These are phyloP conservation scores for Hymenopus coronatus DNA, from an alignment of 2,888 invertebrate species.

Conservation along the genomic window DNA sequence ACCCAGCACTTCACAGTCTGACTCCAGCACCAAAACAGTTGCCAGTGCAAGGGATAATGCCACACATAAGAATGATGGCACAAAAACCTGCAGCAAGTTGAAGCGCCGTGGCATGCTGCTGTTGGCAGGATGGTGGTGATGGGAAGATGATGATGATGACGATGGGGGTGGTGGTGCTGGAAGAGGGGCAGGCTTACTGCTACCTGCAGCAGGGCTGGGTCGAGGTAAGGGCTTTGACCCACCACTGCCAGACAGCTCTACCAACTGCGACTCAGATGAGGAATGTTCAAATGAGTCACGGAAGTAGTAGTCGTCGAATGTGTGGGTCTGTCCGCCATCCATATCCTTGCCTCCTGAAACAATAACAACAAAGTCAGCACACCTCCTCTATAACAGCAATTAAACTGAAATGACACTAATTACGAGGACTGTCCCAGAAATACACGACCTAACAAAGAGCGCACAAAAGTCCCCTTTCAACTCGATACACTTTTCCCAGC, in stretches of 20 bases:
- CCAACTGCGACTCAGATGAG: slow-evolving; percentile 71
- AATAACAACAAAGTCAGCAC: not conserved
- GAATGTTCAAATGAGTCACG: slow-evolving; percentile 77
- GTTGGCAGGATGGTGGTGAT: slow-evolving; percentile 26
- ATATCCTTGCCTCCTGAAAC: slow-evolving; percentile 37
- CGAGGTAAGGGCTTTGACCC: slow-evolving; percentile 5
- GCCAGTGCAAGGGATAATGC: slow-evolving; percentile 65
- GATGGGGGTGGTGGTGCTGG: slow-evolving; percentile 34
- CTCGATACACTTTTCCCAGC: too few relatives aligned
- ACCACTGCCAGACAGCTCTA: slow-evolving; percentile 44
- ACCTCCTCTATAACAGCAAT: too few relatives aligned
- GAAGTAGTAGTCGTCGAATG: slow-evolving; percentile 64
- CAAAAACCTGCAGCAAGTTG: slow-evolving; percentile 67
- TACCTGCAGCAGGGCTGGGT: slow-evolving; percentile 1
- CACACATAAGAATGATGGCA: slow-evolving; percentile 75
- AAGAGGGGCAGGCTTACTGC: slow-evolving; percentile 32
- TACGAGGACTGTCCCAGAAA: too few relatives aligned
- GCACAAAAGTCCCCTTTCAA: too few relatives aligned
- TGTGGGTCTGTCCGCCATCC: slow-evolving; percentile 38
- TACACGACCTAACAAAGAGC: too few relatives aligned
- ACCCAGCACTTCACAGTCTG: slow-evolving; percentile 69
- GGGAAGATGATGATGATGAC: slow-evolving; percentile 38
- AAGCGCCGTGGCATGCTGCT: slow-evolving; percentile 50
- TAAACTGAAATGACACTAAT: too few relatives aligned
- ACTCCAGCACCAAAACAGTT: slow-evolving; percentile 72